Percentiles rank a stretch among this genome's conserved stretches.
Evolutionary conservation across 1,140 invertebrate genomes (phyloP).

Genomic region (Drosophila tsacasi): DNA sequence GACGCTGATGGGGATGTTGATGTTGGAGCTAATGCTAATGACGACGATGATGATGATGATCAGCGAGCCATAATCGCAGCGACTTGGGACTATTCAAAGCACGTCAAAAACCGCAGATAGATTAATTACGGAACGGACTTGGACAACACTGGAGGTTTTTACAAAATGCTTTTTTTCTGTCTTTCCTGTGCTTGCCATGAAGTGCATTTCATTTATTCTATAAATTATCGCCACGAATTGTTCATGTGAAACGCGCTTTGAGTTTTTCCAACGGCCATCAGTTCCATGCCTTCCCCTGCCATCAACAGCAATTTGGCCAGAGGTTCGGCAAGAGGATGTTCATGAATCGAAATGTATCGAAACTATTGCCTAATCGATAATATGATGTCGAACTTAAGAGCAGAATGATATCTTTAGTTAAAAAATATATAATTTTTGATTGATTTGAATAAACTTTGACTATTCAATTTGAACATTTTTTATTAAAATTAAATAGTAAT

Average conservation of each 20-base stretch:
- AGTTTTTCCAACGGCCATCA: conserved; percentile 36
- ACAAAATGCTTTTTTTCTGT: not conserved
- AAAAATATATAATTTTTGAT: too few relatives aligned
- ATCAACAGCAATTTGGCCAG: conserved; percentile 55
- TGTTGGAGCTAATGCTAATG: conserved; percentile 24
- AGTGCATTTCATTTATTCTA: conserved; percentile 82
- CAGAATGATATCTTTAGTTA: too few relatives aligned
- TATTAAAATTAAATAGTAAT: not conserved
- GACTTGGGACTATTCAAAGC: conserved; percentile 73
- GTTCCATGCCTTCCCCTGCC: not conserved
- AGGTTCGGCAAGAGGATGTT: conserved; percentile 11
- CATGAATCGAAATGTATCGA: not conserved
- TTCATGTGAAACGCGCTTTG: conserved; percentile 71
- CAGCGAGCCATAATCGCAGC: conserved; percentile 67
- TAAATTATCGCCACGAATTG: conserved; percentile 82
- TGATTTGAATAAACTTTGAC: too few relatives aligned
- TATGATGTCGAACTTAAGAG: not conserved
- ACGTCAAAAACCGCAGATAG: conserved; percentile 76
- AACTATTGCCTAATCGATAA: not conserved
- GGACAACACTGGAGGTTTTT: conserved; percentile 24
- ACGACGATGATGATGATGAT: conserved; percentile 56
- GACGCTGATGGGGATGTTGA: conserved; percentile 29
- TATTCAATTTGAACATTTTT: not conserved
- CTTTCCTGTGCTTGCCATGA: conserved; percentile 61
- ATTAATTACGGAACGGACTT: conserved; percentile 76